Percentiles rank a stretch among this genome's conserved stretches.
Conservation (phyloP, 2,797 vertebrate species). For the Chrysocyon brachyurus region DNA sequence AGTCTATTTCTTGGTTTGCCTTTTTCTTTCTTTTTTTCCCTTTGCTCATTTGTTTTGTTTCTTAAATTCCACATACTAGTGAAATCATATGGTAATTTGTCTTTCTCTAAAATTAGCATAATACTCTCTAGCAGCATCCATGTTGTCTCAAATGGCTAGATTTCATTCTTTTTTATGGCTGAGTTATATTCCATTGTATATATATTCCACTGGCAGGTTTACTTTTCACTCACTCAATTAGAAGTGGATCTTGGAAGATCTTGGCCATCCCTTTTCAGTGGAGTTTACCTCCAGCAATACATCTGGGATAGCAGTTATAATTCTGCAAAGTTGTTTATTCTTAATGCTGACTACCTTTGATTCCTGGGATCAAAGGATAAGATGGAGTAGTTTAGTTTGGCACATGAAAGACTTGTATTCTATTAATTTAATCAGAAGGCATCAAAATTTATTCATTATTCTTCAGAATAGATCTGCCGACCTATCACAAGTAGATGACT, state of each 20-base stretch:
- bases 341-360: conserved; percentile 49
- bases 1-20: neutral
- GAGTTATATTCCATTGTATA: neutral
- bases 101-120: neutral
- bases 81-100: neutral
- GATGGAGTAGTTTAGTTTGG: conserved; percentile 42
- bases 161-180: neutral
- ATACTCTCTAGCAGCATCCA: neutral
- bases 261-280: conserved; percentile 33
- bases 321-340: conserved; percentile 59
- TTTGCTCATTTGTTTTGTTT: neutral
- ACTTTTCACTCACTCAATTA: conserved; percentile 48
- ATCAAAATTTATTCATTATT: conserved; percentile 48
- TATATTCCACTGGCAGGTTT: conserved; percentile 34
- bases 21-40: neutral
- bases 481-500: conserved; percentile 21
- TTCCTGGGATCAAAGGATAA: conserved; percentile 51
- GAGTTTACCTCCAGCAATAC: neutral
- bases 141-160: neutral
- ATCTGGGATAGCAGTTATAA: neutral
- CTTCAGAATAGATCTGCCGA: conserved; percentile 30
- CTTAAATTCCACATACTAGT: neutral
- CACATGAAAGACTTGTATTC: conserved; percentile 35
- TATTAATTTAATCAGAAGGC: conserved; percentile 58
- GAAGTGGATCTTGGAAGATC: conserved; percentile 45